phyloP scores from a whole-genome alignment of 2,888 invertebrate species.

The Sicus ferrugineus region DNA sequence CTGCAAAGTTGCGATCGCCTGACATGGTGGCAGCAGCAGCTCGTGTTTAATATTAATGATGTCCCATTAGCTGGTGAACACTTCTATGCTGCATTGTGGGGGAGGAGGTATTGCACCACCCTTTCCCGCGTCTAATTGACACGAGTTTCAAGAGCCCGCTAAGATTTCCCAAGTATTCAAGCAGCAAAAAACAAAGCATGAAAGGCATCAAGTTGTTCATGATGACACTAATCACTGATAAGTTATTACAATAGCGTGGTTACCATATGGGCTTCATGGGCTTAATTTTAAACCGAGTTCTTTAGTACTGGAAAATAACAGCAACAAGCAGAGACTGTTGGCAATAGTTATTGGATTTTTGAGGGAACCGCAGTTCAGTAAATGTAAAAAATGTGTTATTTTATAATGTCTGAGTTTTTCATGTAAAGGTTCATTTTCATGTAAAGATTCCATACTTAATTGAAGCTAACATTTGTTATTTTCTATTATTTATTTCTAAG shows the following conservation, averaged over 20 bases:
- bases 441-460: too few relatives aligned
- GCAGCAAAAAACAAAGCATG: background rate
- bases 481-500: too few relatives aligned
- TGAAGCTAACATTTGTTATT: too few relatives aligned
- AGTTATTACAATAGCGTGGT: conserved; percentile 7
- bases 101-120: background rate
- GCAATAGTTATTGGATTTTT: too few relatives aligned
- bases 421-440: too few relatives aligned
- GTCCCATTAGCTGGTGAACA: conserved; percentile 52
- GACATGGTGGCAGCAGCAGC: conserved; percentile 54
- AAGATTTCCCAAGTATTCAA: background rate
- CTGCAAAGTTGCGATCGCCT: conserved; percentile 38
- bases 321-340: background rate
- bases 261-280: background rate
- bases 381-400: too few relatives aligned
- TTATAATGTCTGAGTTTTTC: too few relatives aligned
- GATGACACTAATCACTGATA: conserved; percentile 5
- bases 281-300: too few relatives aligned
- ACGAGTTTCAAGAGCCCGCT: background rate
- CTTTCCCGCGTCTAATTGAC: conserved; percentile 12
- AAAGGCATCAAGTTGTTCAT: background rate
- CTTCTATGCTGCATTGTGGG: background rate
- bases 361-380: too few relatives aligned
- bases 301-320: too few relatives aligned
- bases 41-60: conserved; percentile 57